Evolutionary conservation across 2,113 vertebrate genomes (phyloP).

Genomic region (Equus przewalskii): DNA sequence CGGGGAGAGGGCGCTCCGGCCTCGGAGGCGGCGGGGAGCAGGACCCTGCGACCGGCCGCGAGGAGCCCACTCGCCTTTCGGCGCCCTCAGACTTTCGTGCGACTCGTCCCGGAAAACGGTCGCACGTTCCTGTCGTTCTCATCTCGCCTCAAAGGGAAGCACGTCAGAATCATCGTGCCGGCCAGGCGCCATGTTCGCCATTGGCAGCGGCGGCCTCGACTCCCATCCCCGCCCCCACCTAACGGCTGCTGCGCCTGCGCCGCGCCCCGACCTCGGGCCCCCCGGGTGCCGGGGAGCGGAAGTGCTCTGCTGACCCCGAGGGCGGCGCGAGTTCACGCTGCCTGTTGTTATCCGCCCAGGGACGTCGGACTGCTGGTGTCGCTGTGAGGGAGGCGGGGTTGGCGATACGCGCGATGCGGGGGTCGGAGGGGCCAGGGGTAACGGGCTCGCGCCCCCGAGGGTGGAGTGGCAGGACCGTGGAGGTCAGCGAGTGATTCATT

Average conservation of each 20-base stretch:
- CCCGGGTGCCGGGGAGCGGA: neutral
- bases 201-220: neutral
- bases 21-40: no score
- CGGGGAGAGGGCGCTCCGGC: neutral
- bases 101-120: neutral
- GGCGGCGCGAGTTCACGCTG: accelerated
- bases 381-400: neutral
- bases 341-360: neutral
- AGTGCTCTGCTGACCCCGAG: neutral
- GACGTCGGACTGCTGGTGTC: neutral
- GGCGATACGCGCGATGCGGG: neutral
- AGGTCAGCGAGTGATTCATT: neutral
- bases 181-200: no score
- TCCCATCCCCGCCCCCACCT: neutral
- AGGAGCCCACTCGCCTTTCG: accelerated
- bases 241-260: neutral
- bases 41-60: neutral
- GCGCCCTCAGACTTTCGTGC: neutral
- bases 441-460: neutral
- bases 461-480: neutral
- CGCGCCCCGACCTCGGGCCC: neutral
- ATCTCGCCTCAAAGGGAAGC: neutral
- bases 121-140: neutral
- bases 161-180: neutral
- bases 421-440: no score